A percentile compares a stretch with the other conserved stretches of the same genome.
Conservation (phyloP, 2,113 vertebrate genomes). For the Paramormyrops kingsleyae region DNA sequence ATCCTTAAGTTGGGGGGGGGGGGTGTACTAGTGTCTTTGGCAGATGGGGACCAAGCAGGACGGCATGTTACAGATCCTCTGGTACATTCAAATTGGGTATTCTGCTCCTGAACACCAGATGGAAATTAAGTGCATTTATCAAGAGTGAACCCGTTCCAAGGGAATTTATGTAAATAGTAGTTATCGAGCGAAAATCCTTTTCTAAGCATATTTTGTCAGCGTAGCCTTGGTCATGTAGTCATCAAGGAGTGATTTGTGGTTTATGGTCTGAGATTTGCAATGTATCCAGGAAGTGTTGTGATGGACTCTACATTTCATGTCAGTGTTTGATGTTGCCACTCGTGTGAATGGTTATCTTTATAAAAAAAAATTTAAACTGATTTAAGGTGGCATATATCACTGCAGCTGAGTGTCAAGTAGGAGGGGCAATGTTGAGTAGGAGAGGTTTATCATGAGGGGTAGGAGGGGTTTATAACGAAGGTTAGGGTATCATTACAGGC, state of each 20-base stretch:
- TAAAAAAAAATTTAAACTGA: background rate
- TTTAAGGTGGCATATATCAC: background rate
- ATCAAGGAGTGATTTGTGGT: background rate
- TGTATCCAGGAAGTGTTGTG: background rate
- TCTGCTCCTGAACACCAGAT: conserved; percentile 8
- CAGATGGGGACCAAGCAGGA: conserved; percentile 7
- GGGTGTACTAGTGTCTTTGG: background rate
- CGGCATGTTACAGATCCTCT: conserved; percentile 7
- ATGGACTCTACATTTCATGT: background rate
- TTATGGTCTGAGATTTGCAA: background rate
- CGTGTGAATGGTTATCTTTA: background rate
- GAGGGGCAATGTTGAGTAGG: too few species aligned
- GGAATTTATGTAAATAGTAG: conserved; percentile 2
- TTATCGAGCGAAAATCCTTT: background rate
- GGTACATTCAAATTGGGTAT: background rate
- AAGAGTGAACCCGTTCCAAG: background rate
- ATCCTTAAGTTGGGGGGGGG: background rate
- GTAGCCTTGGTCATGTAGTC: background rate
- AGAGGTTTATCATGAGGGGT: too few species aligned
- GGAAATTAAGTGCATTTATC: conserved; percentile 14
- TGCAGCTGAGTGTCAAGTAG: too few species aligned
- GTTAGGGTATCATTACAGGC: too few species aligned
- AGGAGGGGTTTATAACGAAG: background rate
- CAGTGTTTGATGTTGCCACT: background rate
- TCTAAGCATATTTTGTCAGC: background rate